Percentiles rank a stretch among this genome's conserved stretches.
phyloP scores from a whole-genome alignment of 2,888 invertebrate species.

The Papilio elwesi region DNA sequence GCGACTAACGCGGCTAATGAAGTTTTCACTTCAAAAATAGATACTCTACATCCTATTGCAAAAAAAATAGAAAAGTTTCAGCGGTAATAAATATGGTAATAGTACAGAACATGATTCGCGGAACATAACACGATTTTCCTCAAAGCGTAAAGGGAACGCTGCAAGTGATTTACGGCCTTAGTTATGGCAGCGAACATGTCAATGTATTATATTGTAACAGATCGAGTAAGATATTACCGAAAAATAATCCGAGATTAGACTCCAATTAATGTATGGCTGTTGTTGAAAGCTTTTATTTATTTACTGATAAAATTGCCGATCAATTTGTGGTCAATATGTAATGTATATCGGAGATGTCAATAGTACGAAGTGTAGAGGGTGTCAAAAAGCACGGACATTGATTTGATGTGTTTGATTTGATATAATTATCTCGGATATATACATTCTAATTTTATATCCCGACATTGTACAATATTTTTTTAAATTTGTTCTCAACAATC shows the following conservation, averaged over 20 bases:
- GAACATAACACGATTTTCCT: constrained; percentile 30
- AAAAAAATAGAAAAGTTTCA: not conserved
- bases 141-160: constrained; percentile 23
- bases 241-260: constrained; percentile 20
- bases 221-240: constrained; percentile 29
- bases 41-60: not conserved
- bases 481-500: no score
- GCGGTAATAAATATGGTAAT: constrained; percentile 15
- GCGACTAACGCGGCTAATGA: no score
- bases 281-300: constrained; percentile 11
- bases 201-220: constrained; percentile 27
- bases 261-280: constrained; percentile 19
- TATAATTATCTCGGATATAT: no score
- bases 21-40: not conserved
- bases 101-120: not conserved
- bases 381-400: no score
- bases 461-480: no score
- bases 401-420: no score
- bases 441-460: no score
- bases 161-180: constrained; percentile 36
- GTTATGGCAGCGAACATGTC: constrained; percentile 28
- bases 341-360: no score
- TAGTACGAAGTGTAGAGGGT: no score
- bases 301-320: constrained; percentile 1
- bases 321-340: not conserved